Evolutionary conservation across 2,113 vertebrate genomes (phyloP), one percentile per base, ranked within the genome.

Genomic region (Parus major): DNA sequence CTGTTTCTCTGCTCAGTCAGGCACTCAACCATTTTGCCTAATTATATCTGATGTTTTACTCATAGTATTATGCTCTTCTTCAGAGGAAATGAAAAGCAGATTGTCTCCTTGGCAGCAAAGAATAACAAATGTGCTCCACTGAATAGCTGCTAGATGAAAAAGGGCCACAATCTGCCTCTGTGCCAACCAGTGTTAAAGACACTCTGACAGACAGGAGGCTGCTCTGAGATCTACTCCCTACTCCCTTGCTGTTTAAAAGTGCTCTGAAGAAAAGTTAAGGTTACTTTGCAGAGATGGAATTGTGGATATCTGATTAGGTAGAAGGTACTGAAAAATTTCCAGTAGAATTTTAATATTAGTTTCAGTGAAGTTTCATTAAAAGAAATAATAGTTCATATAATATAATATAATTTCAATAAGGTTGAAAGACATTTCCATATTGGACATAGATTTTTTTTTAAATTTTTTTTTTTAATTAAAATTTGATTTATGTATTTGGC

Each of bases 11-110:
- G 76, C 66, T 95, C 92, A 93, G 79, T 65, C 91, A 88, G 90
- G 79, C 83, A 90, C 86, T 97, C 90, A 90, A 92, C 82, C 68
- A 63, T 95, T 97, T 96, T 94, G 86, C 92, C 93, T 97, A 97
- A 96, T 97, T 98, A 93, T 88, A 92, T 94, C 95, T 95, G 86
- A 53, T 94, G 90, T 97, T 97, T 98, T 96, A 95, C 94, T 97
- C 96, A 86, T 66, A 95, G 64, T 39, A 94, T 95, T 35, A 75
- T 95, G 95, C 94, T 97, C 95, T 96, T 97, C 97, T 97, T 98
- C 97, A 97, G 95, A 96, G 96, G 86, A 97, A 97, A 97, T 78
- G 72, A 89, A 84, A 97, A 97, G 28, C 97, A 98, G 96, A 97
- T 97, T 96, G 96, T 97, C 84, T 97, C 94, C 96, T 95, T 97